A percentile compares a stretch with the other conserved stretches of the same genome.
Conservation (phyloP, 2,888 invertebrate species). For the Odontothrips loti region DNA sequence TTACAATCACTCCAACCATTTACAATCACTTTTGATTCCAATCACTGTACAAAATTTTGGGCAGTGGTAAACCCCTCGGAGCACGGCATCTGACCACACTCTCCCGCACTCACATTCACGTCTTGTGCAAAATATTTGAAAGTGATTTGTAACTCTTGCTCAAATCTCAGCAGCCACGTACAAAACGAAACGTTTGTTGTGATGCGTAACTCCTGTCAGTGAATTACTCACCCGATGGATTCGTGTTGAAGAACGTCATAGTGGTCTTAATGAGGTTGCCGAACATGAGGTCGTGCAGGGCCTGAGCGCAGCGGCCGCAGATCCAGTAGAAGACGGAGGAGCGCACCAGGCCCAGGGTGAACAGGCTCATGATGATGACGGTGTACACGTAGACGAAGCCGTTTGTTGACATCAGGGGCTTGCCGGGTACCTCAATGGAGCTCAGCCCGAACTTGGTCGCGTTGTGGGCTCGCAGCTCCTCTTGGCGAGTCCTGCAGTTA, state of each 20-base stretch:
- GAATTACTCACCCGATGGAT: conserved; percentile 62
- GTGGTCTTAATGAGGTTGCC: conserved; percentile 69
- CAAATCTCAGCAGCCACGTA: too few species aligned
- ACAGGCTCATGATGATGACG: conserved; percentile 51
- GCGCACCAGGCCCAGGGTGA: conserved; percentile 54
- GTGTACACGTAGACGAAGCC: conserved; percentile 56
- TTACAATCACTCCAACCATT: too few species aligned
- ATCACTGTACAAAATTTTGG: too few species aligned
- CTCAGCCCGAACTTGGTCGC: not conserved
- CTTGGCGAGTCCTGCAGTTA: not conserved
- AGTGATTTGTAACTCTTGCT: too few species aligned
- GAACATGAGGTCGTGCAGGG: conserved; percentile 81
- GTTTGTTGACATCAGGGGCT: not conserved
- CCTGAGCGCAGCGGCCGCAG: conserved; percentile 73
- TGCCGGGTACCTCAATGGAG: too few species aligned
- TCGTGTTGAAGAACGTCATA: conserved; percentile 83
- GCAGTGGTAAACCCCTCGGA: too few species aligned
- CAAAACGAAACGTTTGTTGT: too few species aligned
- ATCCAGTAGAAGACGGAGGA: conserved; percentile 66
- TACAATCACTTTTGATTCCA: too few species aligned
- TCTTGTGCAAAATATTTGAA: too few species aligned
- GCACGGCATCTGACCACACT: too few species aligned
- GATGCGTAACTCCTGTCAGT: too few species aligned
- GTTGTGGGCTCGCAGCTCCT: not conserved
- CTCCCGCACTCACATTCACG: too few species aligned